phyloP scores from a whole-genome alignment of 1,140 invertebrate genomes.

The Vollenhovia emeryi region DNA sequence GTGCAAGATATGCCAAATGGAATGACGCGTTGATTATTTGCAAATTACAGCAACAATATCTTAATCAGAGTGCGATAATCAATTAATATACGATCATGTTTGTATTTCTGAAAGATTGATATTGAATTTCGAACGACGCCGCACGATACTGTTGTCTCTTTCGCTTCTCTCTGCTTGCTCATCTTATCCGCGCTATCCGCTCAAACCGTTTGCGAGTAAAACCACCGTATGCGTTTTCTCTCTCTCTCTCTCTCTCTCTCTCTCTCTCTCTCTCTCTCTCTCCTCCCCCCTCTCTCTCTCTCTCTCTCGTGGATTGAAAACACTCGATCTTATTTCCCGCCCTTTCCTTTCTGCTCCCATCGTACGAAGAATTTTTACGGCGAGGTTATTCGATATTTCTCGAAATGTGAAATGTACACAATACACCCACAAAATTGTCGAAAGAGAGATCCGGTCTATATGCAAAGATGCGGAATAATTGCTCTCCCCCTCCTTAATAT shows the following conservation, averaged over 20 bases:
- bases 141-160: neutral
- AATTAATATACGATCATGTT: neutral
- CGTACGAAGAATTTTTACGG: neutral
- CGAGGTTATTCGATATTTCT: constrained; percentile 7
- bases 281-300: neutral
- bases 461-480: constrained; percentile 19
- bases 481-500: neutral
- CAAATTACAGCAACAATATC: neutral
- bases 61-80: constrained; percentile 9
- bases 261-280: neutral
- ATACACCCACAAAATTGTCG: neutral
- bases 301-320: constrained; percentile 14
- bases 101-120: neutral
- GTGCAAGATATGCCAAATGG: neutral
- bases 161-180: neutral
- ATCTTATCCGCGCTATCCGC: neutral
- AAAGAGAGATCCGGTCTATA: neutral
- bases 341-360: neutral
- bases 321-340: constrained; percentile 3
- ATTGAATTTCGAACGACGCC: neutral
- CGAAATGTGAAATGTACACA: neutral
- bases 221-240: neutral
- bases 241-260: neutral
- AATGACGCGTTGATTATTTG: neutral
- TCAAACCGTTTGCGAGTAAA: constrained; percentile 23